Evolutionary conservation across 2,888 invertebrate species (phyloP).

Genomic region (Drosophila anceps): DNA sequence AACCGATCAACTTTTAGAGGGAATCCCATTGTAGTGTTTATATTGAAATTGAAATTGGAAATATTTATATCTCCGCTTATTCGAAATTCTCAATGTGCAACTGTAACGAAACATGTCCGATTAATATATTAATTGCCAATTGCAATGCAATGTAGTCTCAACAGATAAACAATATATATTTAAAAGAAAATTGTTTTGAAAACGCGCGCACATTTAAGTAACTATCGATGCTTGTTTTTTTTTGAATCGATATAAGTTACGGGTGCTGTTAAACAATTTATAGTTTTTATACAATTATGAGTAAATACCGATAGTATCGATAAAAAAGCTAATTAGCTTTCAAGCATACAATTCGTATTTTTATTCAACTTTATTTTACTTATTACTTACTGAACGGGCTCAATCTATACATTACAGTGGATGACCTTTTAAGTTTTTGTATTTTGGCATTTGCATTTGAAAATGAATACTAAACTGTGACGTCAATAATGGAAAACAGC

Average conservation of each 20-base stretch:
- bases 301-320: background rate
- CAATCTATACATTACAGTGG: too few relatives aligned
- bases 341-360: background rate
- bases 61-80: conserved; percentile 11
- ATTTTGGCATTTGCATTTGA: background rate
- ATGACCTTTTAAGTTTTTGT: background rate
- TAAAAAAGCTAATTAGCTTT: background rate
- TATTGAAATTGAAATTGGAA: conserved; percentile 22
- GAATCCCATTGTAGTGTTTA: background rate
- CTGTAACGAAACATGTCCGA: conserved; percentile 49
- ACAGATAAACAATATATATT: conserved; percentile 48
- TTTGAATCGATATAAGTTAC: conserved; percentile 6
- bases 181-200: conserved; percentile 46
- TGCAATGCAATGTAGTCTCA: conserved; percentile 36
- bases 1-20: conserved; percentile 97
- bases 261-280: too few relatives aligned
- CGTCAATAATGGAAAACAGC: background rate
- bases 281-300: too few relatives aligned
- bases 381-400: background rate
- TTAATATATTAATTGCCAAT: conserved; percentile 34
- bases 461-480: background rate
- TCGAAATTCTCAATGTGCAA: conserved; percentile 52
- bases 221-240: conserved; percentile 10
- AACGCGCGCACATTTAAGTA: background rate
- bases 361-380: background rate